Evolutionary conservation across 2,797 vertebrate genomes (phyloP).

Genomic region (Hydrophis major): DNA sequence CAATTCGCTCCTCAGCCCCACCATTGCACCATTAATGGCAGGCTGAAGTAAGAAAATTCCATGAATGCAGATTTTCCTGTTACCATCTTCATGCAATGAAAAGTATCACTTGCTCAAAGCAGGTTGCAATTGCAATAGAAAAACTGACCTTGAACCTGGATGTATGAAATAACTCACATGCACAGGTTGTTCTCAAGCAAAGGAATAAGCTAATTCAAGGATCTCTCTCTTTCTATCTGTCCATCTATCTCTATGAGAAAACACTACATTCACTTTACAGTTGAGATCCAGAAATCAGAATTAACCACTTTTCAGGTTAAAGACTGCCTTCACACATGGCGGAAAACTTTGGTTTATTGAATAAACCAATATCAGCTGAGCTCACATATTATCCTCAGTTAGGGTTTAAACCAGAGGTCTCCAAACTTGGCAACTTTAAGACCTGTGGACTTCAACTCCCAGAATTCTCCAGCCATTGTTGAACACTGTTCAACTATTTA

Average conservation of each 20-base stretch:
- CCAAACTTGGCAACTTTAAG: too few species aligned
- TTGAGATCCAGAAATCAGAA: background rate
- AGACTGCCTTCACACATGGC: background rate
- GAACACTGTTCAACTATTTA: too few species aligned
- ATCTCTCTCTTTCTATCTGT: background rate
- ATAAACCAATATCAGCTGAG: background rate
- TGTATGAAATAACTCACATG: background rate
- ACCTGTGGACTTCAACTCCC: too few species aligned
- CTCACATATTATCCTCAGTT: background rate
- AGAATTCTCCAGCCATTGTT: too few species aligned
- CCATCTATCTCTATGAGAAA: background rate
- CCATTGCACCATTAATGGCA: background rate
- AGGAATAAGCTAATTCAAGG: background rate
- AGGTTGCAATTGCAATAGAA: background rate
- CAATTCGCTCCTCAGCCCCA: background rate
- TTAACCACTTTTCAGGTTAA: background rate
- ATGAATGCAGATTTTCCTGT: background rate
- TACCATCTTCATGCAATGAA: background rate
- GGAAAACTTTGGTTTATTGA: background rate
- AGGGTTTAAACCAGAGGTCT: background rate
- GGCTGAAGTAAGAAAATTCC: background rate
- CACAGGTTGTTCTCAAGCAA: background rate
- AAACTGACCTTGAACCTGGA: background rate
- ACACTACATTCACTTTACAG: background rate
- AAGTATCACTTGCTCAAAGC: background rate